Conservation (phyloP, 2,797 vertebrate genomes). For the Columba guinea region DNA sequence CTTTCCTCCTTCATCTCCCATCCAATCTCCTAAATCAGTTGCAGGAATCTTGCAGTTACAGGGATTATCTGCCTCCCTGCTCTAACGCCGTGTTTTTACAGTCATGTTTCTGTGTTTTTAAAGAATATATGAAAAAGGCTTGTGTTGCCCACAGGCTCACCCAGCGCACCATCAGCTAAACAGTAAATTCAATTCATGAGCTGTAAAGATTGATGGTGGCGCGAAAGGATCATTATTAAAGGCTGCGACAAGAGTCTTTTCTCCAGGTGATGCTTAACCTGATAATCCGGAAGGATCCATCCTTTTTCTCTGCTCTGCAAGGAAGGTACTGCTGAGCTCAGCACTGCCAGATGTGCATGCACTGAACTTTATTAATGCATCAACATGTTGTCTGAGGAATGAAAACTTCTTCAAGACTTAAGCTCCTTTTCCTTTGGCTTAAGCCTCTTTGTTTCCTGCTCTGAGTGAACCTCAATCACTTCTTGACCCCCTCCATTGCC, state of each 20-base stretch:
- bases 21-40: neutral
- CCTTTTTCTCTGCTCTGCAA: fast-evolving
- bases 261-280: neutral
- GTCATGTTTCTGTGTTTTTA: neutral
- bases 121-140: neutral
- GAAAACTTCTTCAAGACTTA: neutral
- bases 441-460: neutral
- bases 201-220: neutral
- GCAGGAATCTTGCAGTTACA: neutral
- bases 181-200: neutral
- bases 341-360: neutral
- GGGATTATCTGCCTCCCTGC: neutral
- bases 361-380: neutral
- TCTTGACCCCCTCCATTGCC: fast-evolving
- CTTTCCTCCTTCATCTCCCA: neutral
- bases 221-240: neutral
- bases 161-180: neutral
- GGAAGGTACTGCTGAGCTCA: neutral
- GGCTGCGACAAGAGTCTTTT: neutral
- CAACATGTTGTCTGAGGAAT: neutral
- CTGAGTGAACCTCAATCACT: fast-evolving
- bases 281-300: neutral
- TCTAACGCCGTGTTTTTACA: neutral
- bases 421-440: neutral
- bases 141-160: neutral